Conservation (phyloP, 2,113 vertebrate genomes). For the Elgaria multicarinata region DNA sequence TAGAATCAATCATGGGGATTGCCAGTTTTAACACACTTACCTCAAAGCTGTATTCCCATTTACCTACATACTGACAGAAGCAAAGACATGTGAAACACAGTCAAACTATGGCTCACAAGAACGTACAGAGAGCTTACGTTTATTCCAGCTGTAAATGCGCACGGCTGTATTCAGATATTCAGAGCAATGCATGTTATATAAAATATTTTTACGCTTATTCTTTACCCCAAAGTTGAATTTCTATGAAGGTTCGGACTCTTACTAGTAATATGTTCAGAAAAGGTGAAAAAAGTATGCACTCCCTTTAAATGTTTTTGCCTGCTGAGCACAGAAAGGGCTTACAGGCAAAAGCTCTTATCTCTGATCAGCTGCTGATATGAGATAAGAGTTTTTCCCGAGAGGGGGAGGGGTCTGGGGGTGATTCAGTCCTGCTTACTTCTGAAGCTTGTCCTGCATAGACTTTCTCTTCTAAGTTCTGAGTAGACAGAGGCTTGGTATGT, state of each 20-base stretch:
- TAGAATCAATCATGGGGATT: constrained; percentile 2
- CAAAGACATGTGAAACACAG: constrained; percentile 32
- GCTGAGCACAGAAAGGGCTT: no score
- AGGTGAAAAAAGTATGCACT: background rate
- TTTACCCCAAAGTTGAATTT: background rate
- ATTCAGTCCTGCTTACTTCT: no score
- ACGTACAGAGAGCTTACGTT: background rate
- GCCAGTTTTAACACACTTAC: constrained; percentile 78
- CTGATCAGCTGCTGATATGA: no score
- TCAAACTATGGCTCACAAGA: constrained; percentile 40
- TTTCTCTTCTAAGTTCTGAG: no score
- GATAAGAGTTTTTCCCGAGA: no score
- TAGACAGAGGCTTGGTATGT: no score
- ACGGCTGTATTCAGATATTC: background rate
- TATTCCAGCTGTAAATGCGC: background rate
- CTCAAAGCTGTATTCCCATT: constrained; percentile 96
- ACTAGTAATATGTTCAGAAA: background rate
- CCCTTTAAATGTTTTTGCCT: background rate
- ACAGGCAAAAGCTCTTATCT: no score
- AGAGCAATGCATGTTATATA: no score
- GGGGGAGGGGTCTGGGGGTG: no score
- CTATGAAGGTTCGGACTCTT: background rate
- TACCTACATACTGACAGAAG: constrained; percentile 86
- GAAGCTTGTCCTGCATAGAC: no score
- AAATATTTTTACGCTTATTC: background rate